These are phyloP conservation scores for Rissa tridactyla DNA, from an alignment of 2,113 vertebrate species.

Conservation along the genomic window DNA sequence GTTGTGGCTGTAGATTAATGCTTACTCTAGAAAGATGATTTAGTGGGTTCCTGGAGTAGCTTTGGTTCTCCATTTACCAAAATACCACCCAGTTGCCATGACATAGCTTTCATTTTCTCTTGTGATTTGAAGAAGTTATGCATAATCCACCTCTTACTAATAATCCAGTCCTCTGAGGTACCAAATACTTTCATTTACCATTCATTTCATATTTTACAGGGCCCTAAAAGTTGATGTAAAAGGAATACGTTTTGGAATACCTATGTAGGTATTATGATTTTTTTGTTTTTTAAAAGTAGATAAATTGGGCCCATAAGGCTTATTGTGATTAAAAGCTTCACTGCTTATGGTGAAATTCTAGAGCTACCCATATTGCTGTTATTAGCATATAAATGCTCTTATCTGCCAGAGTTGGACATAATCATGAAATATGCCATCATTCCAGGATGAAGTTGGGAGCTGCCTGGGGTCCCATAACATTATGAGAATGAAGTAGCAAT, in stretches of 20 bases:
- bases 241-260: slow-evolving; percentile 40
- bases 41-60: neutral
- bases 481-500: slow-evolving; percentile 46
- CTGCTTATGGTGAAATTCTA: slow-evolving; percentile 42
- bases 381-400: slow-evolving; percentile 72
- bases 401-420: slow-evolving; percentile 55
- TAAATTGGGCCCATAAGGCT: slow-evolving; percentile 37
- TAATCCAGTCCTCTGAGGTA: neutral
- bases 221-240: slow-evolving; percentile 19
- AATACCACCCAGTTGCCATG: neutral
- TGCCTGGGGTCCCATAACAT: slow-evolving; percentile 48
- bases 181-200: neutral
- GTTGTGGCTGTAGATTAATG: neutral
- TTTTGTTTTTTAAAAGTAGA: neutral
- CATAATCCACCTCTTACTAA: neutral
- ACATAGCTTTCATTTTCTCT: neutral
- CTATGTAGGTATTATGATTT: slow-evolving; percentile 12
- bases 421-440: slow-evolving; percentile 69
- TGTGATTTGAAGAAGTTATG: neutral
- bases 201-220: slow-evolving; percentile 12
- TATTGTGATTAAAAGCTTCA: slow-evolving; percentile 63
- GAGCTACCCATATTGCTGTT: slow-evolving; percentile 28
- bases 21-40: neutral
- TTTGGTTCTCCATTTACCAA: neutral
- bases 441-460: slow-evolving; percentile 21